phyloP scores from a whole-genome alignment of 2,113 vertebrate genomes.

The Noctilio leporinus region DNA sequence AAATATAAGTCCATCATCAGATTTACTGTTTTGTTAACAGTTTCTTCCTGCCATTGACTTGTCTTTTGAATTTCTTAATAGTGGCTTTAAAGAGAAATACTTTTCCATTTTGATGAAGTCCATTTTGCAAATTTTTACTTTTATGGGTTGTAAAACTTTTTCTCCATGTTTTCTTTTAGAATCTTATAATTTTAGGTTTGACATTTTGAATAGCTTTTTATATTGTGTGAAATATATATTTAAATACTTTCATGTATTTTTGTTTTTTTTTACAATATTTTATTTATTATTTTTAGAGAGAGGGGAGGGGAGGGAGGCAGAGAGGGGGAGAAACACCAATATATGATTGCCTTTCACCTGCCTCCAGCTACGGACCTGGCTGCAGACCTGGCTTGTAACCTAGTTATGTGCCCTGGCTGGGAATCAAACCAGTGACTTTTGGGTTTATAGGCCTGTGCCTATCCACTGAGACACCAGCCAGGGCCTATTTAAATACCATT shows the following conservation, averaged over 20 bases:
- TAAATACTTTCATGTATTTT: not conserved
- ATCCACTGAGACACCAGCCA: no score
- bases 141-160: not conserved
- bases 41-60: not conserved
- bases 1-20: not conserved
- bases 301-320: no score
- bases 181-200: not conserved
- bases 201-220: not conserved
- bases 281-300: no score
- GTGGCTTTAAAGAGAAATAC: not conserved
- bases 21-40: not conserved
- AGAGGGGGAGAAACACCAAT: no score
- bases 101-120: not conserved
- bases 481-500: not conserved
- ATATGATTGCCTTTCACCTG: no score
- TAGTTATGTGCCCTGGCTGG: no score
- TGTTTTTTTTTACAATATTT: no score
- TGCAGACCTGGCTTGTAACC: no score
- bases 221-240: not conserved
- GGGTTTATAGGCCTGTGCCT: no score
- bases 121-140: not conserved
- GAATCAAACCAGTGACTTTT: no score
- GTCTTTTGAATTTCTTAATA: not conserved
- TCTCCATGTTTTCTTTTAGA: not conserved
- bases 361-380: no score